These are phyloP conservation scores for Oreotrochilus melanogaster DNA, from an alignment of 2,113 vertebrate species.

Conservation along the genomic window DNA sequence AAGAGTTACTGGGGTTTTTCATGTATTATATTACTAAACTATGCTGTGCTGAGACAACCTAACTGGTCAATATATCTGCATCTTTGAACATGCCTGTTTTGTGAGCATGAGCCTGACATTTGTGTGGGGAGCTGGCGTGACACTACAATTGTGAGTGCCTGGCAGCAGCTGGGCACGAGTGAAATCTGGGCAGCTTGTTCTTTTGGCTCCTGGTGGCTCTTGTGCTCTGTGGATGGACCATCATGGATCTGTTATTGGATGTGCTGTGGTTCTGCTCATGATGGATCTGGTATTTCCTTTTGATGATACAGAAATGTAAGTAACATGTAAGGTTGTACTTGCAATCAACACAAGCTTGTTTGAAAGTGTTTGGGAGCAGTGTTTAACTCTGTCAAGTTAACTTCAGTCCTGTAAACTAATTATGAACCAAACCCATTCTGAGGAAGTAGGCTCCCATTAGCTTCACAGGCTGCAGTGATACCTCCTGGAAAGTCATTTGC, in stretches of 20 bases:
- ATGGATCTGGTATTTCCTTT: neutral
- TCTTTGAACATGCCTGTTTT: neutral
- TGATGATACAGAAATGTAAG: neutral
- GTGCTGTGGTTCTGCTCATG: neutral
- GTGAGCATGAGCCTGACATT: neutral
- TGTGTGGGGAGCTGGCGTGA: neutral
- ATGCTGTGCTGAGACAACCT: neutral
- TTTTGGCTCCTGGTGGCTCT: neutral
- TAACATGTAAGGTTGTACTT: neutral
- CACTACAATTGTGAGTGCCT: neutral
- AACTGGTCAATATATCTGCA: neutral
- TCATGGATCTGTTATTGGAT: neutral
- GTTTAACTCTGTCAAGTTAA: neutral
- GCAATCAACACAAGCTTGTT: neutral
- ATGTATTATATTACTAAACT: neutral
- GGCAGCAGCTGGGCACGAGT: neutral
- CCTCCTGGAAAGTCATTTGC: neutral
- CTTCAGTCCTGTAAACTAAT: neutral
- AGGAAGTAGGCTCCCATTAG: neutral
- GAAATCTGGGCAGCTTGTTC: neutral
- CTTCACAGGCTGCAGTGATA: neutral
- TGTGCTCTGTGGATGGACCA: neutral
- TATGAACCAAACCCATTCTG: neutral
- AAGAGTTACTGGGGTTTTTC: neutral
- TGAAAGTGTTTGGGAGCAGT: neutral